These are phyloP conservation scores for Plestiodon gilberti DNA, from an alignment of 2,113 vertebrate genomes.

Conservation along the genomic window DNA sequence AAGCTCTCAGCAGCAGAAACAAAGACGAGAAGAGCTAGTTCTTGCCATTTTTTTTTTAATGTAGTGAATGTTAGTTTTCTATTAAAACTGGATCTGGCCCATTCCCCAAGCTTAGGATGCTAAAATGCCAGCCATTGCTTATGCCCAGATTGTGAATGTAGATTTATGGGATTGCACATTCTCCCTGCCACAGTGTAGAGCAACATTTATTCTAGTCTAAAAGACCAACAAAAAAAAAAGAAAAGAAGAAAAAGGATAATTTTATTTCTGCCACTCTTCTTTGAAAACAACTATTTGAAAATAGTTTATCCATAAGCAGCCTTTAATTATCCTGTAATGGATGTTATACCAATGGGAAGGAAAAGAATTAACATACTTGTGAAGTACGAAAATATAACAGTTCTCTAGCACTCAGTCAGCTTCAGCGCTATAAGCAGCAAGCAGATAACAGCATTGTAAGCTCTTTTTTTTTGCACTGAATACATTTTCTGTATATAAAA, in stretches of 20 bases:
- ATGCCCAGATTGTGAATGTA: not conserved
- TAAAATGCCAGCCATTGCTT: too few relatives aligned
- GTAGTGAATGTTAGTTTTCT: too few relatives aligned
- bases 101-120: not conserved
- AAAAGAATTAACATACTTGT: not conserved
- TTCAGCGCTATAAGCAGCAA: too few relatives aligned
- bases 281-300: conserved; percentile 5
- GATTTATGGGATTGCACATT: not conserved
- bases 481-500: too few relatives aligned
- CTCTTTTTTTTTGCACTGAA: too few relatives aligned
- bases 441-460: too few relatives aligned
- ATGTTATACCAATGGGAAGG: not conserved
- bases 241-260: not conserved
- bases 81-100: not conserved
- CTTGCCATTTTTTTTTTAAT: not conserved
- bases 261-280: conserved; percentile 3
- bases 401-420: too few relatives aligned
- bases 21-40: too few relatives aligned
- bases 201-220: conserved; percentile 2
- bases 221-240: conserved; percentile 3
- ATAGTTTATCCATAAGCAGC: not conserved
- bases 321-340: not conserved
- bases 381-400: not conserved
- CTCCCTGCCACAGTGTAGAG: not conserved
- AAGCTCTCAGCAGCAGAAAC: too few relatives aligned